Conservation (phyloP, 2,888 invertebrate species). For the Lasius platythorax region DNA sequence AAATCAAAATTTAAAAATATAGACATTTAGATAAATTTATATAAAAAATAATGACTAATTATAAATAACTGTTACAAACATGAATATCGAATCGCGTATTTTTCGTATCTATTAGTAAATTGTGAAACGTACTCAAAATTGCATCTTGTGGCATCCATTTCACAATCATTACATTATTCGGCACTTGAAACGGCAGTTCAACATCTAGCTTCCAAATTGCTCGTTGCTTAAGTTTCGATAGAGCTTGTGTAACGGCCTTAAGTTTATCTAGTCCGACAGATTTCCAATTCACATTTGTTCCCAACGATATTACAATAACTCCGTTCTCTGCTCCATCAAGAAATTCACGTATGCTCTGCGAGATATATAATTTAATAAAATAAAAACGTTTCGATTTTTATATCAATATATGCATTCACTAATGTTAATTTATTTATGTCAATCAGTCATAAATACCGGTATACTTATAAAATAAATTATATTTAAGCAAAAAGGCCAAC, state of each 20-base stretch:
- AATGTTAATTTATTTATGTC: neutral
- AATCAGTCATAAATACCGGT: neutral
- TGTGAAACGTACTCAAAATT: conserved; percentile 23
- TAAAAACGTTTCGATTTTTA: neutral
- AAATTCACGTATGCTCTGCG: conserved; percentile 4
- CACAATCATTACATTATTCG: conserved; percentile 21
- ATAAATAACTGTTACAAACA: neutral
- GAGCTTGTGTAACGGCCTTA: neutral
- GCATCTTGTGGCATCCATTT: conserved; percentile 21
- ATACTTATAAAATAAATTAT: neutral
- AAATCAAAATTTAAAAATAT: neutral
- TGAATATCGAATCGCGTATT: neutral
- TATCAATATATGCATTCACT: neutral
- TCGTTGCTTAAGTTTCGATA: conserved; percentile 53
- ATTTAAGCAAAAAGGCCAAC: neutral
- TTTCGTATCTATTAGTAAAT: neutral
- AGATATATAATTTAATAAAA: neutral
- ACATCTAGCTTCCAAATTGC: conserved; percentile 68
- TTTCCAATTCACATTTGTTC: conserved; percentile 36
- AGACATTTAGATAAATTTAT: neutral
- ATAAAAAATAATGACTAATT: neutral
- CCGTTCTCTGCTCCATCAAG: conserved; percentile 16
- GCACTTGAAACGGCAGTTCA: conserved; percentile 1
- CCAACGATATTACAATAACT: conserved; percentile 15
- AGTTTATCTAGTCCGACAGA: neutral